Evolutionary conservation across 2,797 vertebrate species (phyloP), one percentile per base, ranked within the genome.

Genomic region (Sebastes taczanowskii): DNA sequence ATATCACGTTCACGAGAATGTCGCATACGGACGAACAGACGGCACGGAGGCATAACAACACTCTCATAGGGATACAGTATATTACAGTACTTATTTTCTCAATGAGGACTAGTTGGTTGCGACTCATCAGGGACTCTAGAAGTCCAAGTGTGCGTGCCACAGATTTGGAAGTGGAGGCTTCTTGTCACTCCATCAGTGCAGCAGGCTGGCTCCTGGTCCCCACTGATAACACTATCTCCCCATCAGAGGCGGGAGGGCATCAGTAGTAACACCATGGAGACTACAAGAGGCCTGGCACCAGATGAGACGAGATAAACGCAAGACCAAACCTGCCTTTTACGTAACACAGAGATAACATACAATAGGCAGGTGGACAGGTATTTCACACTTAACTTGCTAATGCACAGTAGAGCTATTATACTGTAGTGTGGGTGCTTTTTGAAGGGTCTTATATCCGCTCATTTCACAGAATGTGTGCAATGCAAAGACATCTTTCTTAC

Each of bases 171-270:
- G 77, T 76, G 70, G 63, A 14, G 22, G 16, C 53, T n/a, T 74
- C 85, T 89, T 92, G 87, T 93, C 90, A 42, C n/a, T 73, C 75
- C 60, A 95, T 94, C 94, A 70, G 73, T 29, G 34, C 88, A 83
- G 80, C 81, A 55, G 77, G 72, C 82, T 87, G 90, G 79, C 92
- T 95, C 91, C 92, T 66, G 81, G 85, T 82, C 62, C 78, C 46
- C 63, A 25, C 52, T 74, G 95, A 96, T 95, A 95, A 94, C 77
- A 85, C 84, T 89, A 94, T 94, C 92, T 81, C 38, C 46, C 67
- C 10, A 93, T 95, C 93, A 56, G 78, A 75, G 42, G 79, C 5
- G 52, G 14, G 64, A 67, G 29, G 46, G 82, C 71, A 76, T 68
- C 75, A 66, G 29, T 80, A 73, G 34, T 58, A 74, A 82, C 71